These are phyloP conservation scores for Thamnaconus septentrionalis DNA, from an alignment of 2,113 vertebrate species.

Conservation along the genomic window DNA sequence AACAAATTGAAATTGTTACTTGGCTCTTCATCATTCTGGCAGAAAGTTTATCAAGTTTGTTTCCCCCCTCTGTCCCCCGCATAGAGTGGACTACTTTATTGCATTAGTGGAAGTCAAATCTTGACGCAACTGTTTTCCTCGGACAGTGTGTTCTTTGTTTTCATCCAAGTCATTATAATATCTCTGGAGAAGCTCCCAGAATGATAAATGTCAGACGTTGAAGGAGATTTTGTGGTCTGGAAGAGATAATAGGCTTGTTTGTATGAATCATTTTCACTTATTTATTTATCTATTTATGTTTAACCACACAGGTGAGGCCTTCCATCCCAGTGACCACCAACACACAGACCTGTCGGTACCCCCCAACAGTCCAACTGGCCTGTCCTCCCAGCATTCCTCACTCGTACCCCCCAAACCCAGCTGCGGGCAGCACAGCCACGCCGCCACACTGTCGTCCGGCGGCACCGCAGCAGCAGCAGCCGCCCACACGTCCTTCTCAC, in stretches of 20 bases:
- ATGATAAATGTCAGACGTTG: no score
- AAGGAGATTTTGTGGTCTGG: not conserved
- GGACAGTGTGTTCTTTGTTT: no score
- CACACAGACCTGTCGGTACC: constrained; percentile 95
- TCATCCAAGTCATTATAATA: no score
- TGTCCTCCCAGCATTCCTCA: constrained; percentile 87
- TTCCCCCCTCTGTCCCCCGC: no score
- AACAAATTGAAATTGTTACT: no score
- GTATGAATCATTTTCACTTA: not conserved
- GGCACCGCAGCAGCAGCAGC: constrained; percentile 56
- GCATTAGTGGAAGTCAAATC: no score
- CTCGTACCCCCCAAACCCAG: constrained; percentile 82
- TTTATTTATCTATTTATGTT: constrained; percentile 9
- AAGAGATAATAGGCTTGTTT: not conserved
- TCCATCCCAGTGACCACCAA: constrained; percentile 90
- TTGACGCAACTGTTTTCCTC: no score
- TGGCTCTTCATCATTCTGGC: no score
- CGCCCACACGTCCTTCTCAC: constrained; percentile 78
- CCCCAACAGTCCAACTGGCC: constrained; percentile 94
- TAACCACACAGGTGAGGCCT: constrained; percentile 79
- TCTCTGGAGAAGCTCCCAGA: no score
- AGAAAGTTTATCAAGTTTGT: no score
- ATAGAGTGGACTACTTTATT: no score
- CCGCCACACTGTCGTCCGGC: constrained; percentile 57
- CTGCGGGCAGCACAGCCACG: constrained; percentile 80